Evolutionary conservation across 2,113 vertebrate genomes (phyloP).

Genomic region (Marmota flaviventris): DNA sequence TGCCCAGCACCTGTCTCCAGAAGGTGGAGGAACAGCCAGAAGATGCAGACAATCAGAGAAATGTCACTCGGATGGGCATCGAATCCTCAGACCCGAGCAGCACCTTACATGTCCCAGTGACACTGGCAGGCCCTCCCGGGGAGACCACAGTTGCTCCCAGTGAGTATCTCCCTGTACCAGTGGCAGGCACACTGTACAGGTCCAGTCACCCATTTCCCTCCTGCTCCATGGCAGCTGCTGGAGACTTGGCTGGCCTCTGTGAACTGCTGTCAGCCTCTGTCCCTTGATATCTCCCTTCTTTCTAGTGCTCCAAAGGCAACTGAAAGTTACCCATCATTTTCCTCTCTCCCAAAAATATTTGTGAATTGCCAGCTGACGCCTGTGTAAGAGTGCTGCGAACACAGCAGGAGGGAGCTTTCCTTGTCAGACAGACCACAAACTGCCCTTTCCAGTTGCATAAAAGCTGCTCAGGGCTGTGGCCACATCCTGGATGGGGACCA

Average conservation of each 20-base stretch:
- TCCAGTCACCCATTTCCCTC: not conserved
- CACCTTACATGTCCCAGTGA: constrained; percentile 91
- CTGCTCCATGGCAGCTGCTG: not conserved
- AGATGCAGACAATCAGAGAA: constrained; percentile 95
- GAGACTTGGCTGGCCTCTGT: not conserved
- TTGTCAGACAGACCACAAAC: not conserved
- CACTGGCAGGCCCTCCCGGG: constrained; percentile 91
- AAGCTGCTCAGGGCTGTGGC: not conserved
- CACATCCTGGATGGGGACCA: too few species aligned
- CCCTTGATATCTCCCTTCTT: not conserved
- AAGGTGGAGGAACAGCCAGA: constrained; percentile 91
- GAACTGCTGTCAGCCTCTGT: not conserved
- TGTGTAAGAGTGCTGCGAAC: not conserved
- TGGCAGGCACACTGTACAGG: not conserved
- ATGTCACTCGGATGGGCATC: constrained; percentile 91
- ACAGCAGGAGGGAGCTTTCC: not conserved
- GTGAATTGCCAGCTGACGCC: not conserved
- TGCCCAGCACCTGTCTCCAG: constrained; percentile 89
- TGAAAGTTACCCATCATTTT: not conserved
- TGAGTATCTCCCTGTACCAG: constrained; percentile 85
- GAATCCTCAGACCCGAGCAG: constrained; percentile 87
- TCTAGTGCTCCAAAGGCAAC: not conserved
- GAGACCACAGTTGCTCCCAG: constrained; percentile 92
- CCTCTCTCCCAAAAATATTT: not conserved
- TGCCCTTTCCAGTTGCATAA: not conserved